Evolutionary conservation across 1,140 invertebrate genomes (phyloP).

Genomic region (Conopomorpha cramerella): DNA sequence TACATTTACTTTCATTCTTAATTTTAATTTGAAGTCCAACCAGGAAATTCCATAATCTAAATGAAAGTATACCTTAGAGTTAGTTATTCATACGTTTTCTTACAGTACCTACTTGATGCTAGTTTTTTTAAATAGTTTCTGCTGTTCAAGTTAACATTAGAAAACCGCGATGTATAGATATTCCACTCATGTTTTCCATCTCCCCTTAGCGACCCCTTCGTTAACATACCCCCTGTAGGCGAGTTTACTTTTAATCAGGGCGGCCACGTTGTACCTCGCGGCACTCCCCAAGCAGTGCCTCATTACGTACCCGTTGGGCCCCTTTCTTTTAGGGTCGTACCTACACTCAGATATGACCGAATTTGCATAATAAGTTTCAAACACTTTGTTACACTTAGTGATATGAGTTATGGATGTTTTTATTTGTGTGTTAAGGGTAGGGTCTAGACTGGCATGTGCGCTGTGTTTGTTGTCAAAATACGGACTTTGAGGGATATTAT

Average conservation of each 20-base stretch:
- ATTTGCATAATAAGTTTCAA: background rate
- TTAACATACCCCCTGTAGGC: constrained; percentile 20
- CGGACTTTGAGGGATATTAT: no score
- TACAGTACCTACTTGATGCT: no score
- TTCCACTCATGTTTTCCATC: constrained; percentile 5
- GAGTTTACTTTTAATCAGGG: constrained; percentile 52
- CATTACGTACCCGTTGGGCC: constrained; percentile 23
- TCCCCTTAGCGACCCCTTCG: constrained; percentile 4
- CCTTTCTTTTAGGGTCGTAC: constrained; percentile 2
- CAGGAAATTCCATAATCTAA: background rate
- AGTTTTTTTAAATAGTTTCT: no score
- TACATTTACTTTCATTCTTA: no score
- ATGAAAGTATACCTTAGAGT: background rate
- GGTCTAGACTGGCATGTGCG: background rate
- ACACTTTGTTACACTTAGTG: no score
- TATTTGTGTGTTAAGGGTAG: background rate
- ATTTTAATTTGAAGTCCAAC: no score
- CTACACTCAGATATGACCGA: background rate
- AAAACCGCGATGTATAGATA: constrained; percentile 1
- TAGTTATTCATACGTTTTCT: background rate
- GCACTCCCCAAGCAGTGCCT: constrained; percentile 9
- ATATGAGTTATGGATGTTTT: background rate
- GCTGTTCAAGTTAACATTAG: background rate
- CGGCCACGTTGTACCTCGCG: constrained; percentile 31
- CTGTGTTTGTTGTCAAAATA: no score